Evolutionary conservation across 2,113 vertebrate genomes (phyloP), one percentile per base, ranked within the genome.

Genomic region (Platichthys flesus): DNA sequence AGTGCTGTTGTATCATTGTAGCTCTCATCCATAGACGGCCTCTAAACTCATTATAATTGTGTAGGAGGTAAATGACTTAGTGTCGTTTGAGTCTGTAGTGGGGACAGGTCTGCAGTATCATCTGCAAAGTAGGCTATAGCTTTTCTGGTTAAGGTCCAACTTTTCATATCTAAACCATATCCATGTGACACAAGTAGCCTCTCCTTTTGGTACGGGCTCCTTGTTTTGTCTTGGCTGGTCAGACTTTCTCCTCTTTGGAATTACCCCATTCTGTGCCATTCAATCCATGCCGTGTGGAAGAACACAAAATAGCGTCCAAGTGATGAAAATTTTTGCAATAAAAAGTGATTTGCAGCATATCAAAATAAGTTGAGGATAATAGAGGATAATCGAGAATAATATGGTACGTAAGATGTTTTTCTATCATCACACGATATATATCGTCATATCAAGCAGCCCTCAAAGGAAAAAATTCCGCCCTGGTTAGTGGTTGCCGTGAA

Each of bases 271-370:
- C 15, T 28, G 56, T 28, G 20, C 56, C 20, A 4, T 58, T 37
- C 16, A 37, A 9, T 9, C 28, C 58, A 12, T 60, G 58, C 26
- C 58, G 58, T 60, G 58, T 60, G 26, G 58, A 60, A 10, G 16
- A 20, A 37, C 58, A n/a, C 58, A 10, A 1, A n/a, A 28, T 26
- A 6, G 14, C 6, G 57, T 59, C 26, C n/a, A 23, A 42, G 21
- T 62, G 60, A 42, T 18, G 37, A 42, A 63, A 23, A 45, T 16
- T 8, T 45, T 63, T 63, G 12, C n/a, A 21, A 42, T 63, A 63
- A 42, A 61, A 63, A 42, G 40, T 63, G 61, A 63, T 63, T 63
- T 63, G 21, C 61, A 45, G 61, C 61, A 63, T 37, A 16, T 63
- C 61, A 45, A 45, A 45, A 63, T 45, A 63, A 63, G 15, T 63